Conservation (phyloP, 2,888 invertebrate species). For the Merodon equestris region DNA sequence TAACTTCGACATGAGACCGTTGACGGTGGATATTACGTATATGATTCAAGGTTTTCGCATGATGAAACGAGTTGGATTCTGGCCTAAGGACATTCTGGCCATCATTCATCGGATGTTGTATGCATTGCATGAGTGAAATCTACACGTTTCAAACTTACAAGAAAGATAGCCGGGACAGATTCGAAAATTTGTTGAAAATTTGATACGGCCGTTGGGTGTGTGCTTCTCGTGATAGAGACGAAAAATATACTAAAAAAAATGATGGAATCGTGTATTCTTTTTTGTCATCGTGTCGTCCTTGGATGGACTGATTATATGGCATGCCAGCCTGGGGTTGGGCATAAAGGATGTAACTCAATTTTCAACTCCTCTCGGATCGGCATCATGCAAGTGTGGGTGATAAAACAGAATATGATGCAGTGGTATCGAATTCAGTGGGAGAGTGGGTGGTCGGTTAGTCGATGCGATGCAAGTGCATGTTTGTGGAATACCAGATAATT, state of each 20-base stretch:
- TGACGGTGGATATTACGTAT: constrained; percentile 17
- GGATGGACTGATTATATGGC: not conserved
- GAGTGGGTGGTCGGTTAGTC: not conserved
- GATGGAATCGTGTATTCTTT: not conserved
- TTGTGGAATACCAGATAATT: constrained; percentile 10
- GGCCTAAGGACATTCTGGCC: constrained; percentile 44
- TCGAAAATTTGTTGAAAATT: constrained; percentile 30
- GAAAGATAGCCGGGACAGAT: constrained; percentile 6
- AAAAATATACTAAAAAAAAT: too few species aligned
- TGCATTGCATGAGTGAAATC: constrained; percentile 14
- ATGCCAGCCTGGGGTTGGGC: not conserved
- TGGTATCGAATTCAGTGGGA: not conserved
- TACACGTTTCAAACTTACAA: constrained; percentile 38
- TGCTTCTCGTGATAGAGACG: constrained; percentile 1
- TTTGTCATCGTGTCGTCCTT: constrained; percentile 8
- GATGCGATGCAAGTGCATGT: not conserved
- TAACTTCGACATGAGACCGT: not conserved
- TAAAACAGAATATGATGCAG: not conserved
- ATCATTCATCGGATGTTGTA: constrained; percentile 30
- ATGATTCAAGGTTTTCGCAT: constrained; percentile 36
- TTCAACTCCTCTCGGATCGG: constrained; percentile 10
- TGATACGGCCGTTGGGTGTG: constrained; percentile 18
- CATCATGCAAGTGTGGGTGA: constrained; percentile 2
- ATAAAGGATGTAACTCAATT: constrained; percentile 9
- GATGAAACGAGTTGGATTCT: constrained; percentile 37